Evolutionary conservation across 1,140 invertebrate genomes (phyloP).

Genomic region (Drosophila athabasca): DNA sequence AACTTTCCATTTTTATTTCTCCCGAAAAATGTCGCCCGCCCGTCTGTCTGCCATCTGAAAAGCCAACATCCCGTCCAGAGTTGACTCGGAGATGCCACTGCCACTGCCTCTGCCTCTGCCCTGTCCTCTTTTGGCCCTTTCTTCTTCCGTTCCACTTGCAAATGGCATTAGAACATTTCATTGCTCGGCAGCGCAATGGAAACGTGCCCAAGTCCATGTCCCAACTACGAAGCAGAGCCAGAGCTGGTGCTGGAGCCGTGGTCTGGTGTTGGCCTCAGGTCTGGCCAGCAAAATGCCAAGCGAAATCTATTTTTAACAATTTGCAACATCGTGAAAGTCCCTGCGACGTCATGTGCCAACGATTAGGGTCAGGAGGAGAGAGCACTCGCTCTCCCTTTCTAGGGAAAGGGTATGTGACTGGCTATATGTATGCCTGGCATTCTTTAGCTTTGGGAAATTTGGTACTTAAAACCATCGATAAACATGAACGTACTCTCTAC

Average conservation of each 20-base stretch:
- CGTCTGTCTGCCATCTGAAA: constrained; percentile 54
- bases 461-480: no score
- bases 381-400: constrained; percentile 6
- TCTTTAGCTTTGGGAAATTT: no score
- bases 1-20: constrained; percentile 76
- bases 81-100: constrained; percentile 21
- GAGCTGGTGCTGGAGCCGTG: background rate
- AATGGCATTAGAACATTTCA: constrained; percentile 71
- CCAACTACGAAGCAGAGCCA: constrained; percentile 16
- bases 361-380: constrained; percentile 52
- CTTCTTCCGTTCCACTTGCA: constrained; percentile 50
- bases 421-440: no score
- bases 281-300: constrained; percentile 23
- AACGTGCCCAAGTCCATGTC: constrained; percentile 66
- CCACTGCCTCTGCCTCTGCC: background rate
- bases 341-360: constrained; percentile 42
- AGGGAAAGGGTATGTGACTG: constrained; percentile 16
- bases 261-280: constrained; percentile 19
- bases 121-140: background rate
- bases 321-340: constrained; percentile 54
- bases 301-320: constrained; percentile 74
- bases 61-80: constrained; percentile 37
- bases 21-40: constrained; percentile 63
- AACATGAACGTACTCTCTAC: no score
- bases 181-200: constrained; percentile 52